Evolutionary conservation across 2,888 invertebrate genomes (phyloP), one percentile per base, ranked within the genome.

Genomic region (Drosophila phalerata): DNA sequence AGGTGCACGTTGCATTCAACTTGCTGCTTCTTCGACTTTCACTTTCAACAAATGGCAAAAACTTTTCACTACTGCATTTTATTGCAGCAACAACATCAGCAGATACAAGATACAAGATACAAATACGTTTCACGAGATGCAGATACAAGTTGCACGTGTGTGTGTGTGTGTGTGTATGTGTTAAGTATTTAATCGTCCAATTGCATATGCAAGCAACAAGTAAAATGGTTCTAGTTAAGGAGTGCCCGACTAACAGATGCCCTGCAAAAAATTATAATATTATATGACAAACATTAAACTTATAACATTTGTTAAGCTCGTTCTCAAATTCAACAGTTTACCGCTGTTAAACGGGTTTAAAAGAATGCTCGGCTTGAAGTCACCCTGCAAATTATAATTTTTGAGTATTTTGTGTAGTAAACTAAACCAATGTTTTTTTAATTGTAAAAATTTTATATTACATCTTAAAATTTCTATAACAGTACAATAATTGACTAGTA

Each of bases 61-160:
- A 79, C 47, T 79, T 79, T 78, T 63, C 75, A 55, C 71, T 79
- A 65, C 76, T 79, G 80, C 80, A 72, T 79, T 78, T 79, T 69
- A 79, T 69, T 73, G 80, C 47, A 37, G 43, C 56, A 19, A 32
- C 45, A 34, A 13, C 43, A 19, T n/a, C 42, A 75, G 53, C 75
- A 70, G 63, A 51, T 67, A 67, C 66, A 67, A 65, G 79, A 65
- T 65, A 68, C 67, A 68, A 69, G 79, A 69, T 71, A 73, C 69
- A 74, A 74, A 66, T 78, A 66, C 56, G 43, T 63, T 57, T 70
- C 55, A 62, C 56, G 47, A 69, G 64, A 67, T 76, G 56, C 73
- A 76, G 52, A 76, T 61, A 61, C 58, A 45, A 49, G 13, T 43
- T 32, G 11, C 22, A 8, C 30, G 15, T 34, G 15, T 42, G 19